phyloP scores from a whole-genome alignment of 1,140 invertebrate genomes.

The Argopecten irradians region DNA sequence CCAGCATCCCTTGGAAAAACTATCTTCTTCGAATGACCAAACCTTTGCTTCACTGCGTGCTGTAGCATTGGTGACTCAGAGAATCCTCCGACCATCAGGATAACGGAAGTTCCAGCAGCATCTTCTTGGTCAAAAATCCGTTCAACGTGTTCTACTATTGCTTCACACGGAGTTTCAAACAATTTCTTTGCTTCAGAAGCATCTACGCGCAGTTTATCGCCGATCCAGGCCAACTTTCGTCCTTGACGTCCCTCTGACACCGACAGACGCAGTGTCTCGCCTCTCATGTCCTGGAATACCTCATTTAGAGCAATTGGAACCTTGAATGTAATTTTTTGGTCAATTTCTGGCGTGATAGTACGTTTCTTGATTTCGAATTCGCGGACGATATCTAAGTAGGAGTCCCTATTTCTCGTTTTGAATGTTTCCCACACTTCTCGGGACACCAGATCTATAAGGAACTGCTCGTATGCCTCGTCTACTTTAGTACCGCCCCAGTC shows the following conservation, averaged over 20 bases:
- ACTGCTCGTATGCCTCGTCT: background rate
- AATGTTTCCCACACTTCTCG: slow-evolving; percentile 28
- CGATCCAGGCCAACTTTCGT: background rate
- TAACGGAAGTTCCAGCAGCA: background rate
- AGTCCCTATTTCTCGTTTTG: background rate
- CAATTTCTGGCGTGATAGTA: slow-evolving; percentile 22
- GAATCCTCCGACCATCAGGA: background rate
- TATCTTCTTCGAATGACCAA: background rate
- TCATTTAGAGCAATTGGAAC: slow-evolving; percentile 39
- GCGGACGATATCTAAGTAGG: slow-evolving; percentile 34
- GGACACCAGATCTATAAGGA: slow-evolving; percentile 26
- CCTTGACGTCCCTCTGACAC: background rate
- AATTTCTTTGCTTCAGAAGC: background rate
- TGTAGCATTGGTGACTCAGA: background rate
- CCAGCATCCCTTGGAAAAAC: background rate
- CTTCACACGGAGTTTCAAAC: slow-evolving; percentile 25
- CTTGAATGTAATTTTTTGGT: slow-evolving; percentile 40
- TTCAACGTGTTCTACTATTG: background rate
- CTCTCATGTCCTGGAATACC: slow-evolving; percentile 12
- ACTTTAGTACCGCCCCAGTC: slow-evolving; percentile 9
- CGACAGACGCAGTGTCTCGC: background rate
- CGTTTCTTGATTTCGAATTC: slow-evolving; percentile 53
- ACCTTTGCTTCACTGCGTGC: background rate
- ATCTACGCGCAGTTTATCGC: slow-evolving; percentile 46
- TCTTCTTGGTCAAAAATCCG: background rate